Evolutionary conservation across 2,113 vertebrate genomes (phyloP).

Genomic region (Hemibagrus wyckioides): DNA sequence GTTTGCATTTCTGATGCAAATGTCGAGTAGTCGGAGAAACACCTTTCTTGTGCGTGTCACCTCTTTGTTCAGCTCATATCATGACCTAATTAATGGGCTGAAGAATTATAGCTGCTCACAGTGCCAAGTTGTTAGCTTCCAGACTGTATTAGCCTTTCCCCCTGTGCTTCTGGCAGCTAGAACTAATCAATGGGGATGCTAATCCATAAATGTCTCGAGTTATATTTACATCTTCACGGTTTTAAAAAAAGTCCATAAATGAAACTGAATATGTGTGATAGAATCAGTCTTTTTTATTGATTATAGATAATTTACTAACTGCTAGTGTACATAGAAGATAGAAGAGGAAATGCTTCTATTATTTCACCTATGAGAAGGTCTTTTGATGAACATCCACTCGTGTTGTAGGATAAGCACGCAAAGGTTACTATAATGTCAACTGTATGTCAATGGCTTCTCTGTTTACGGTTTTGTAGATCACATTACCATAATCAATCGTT

Average conservation of each 20-base stretch:
- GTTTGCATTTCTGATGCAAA: constrained; percentile 11
- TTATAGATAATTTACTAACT: background rate
- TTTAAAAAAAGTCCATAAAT: background rate
- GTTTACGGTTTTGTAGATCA: constrained; percentile 68
- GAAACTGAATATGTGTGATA: background rate
- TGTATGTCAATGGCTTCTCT: constrained; percentile 66
- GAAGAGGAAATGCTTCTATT: background rate
- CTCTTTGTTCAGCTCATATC: constrained; percentile 15
- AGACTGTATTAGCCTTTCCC: background rate
- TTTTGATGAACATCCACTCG: constrained; percentile 71
- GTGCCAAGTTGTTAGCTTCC: constrained; percentile 29
- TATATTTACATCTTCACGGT: background rate
- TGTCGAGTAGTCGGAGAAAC: background rate
- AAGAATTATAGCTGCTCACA: background rate
- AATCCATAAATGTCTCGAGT: constrained; percentile 25
- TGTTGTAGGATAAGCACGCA: constrained; percentile 73
- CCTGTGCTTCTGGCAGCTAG: constrained; percentile 13
- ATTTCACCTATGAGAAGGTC: constrained; percentile 11
- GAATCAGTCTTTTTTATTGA: constrained; percentile 14
- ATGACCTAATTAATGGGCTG: constrained; percentile 28
- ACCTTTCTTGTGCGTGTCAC: background rate
- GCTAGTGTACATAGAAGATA: constrained; percentile 4
- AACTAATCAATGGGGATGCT: constrained; percentile 18
- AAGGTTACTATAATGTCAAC: constrained; percentile 80
- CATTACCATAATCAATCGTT: constrained; percentile 79